Conservation (phyloP, 2,113 vertebrate species). For the Hippocampus barbouri region DNA sequence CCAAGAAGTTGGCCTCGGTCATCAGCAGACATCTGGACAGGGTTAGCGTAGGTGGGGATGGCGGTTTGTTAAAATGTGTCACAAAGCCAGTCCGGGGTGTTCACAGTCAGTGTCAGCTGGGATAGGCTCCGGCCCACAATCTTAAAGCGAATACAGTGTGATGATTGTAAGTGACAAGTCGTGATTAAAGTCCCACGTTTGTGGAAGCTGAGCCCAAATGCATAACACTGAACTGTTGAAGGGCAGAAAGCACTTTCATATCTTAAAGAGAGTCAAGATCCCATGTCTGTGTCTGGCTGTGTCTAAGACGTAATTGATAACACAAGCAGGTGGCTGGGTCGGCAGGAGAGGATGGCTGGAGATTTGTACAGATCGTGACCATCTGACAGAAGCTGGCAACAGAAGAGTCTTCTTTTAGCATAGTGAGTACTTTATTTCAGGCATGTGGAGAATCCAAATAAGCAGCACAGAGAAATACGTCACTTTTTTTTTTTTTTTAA, state of each 20-base stretch:
- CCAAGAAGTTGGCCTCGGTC: too few relatives aligned
- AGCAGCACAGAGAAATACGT: background rate
- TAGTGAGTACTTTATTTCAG: background rate
- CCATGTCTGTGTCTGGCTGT: background rate
- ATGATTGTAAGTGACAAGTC: background rate
- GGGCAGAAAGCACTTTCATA: background rate
- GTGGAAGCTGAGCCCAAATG: background rate
- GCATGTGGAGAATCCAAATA: background rate
- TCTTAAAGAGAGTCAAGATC: background rate
- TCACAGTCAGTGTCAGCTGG: too few relatives aligned
- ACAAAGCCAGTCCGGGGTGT: too few relatives aligned
- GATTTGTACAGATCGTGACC: conserved; percentile 1
- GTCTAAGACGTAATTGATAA: conserved; percentile 2
- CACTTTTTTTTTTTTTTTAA: background rate
- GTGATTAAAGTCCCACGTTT: background rate
- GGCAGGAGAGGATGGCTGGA: background rate
- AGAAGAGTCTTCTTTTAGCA: background rate
- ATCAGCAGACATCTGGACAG: too few relatives aligned
- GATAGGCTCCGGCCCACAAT: too few relatives aligned
- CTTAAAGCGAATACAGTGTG: background rate
- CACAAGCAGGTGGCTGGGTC: background rate
- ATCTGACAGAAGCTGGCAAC: background rate
- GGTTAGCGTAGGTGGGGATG: too few relatives aligned
- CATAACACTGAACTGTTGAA: background rate
- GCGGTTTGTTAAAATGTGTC: too few relatives aligned